These are phyloP conservation scores for Gallinago media DNA, from an alignment of 2,113 vertebrate species.

Conservation along the genomic window DNA sequence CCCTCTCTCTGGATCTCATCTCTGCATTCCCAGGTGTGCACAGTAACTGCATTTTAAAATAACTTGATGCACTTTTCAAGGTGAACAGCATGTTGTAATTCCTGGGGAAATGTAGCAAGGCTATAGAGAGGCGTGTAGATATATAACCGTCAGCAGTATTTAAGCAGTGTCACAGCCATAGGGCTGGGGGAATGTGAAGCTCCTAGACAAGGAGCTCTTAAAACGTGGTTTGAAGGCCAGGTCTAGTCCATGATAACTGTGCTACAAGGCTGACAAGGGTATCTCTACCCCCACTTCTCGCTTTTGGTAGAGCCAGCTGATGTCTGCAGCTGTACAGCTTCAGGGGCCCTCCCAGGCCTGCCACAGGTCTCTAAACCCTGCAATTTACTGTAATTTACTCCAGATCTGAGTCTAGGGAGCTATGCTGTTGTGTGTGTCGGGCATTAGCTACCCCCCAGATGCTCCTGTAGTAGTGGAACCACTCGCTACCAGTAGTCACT, in stretches of 20 bases:
- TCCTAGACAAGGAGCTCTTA: neutral
- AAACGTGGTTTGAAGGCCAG: neutral
- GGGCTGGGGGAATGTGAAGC: neutral
- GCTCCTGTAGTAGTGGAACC: neutral
- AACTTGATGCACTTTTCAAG: neutral
- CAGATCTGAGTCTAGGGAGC: neutral
- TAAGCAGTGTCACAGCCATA: neutral
- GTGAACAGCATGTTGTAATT: neutral
- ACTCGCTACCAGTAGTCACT: neutral
- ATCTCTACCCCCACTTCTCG: neutral
- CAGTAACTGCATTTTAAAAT: neutral
- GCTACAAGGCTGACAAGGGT: neutral
- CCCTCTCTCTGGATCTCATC: neutral
- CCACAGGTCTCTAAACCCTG: neutral
- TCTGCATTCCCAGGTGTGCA: neutral
- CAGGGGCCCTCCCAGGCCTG: neutral
- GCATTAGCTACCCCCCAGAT: neutral
- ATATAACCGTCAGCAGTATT: neutral
- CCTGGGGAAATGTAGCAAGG: neutral
- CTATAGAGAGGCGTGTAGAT: neutral
- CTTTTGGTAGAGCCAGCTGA: neutral
- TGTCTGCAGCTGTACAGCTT: neutral
- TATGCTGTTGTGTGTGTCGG: neutral
- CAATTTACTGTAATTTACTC: neutral
- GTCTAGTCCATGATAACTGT: neutral